Percentiles rank a stretch among this genome's conserved stretches.
These are phyloP conservation scores for Micrasema longulum DNA, from an alignment of 1,140 invertebrate species.

Conservation along the genomic window DNA sequence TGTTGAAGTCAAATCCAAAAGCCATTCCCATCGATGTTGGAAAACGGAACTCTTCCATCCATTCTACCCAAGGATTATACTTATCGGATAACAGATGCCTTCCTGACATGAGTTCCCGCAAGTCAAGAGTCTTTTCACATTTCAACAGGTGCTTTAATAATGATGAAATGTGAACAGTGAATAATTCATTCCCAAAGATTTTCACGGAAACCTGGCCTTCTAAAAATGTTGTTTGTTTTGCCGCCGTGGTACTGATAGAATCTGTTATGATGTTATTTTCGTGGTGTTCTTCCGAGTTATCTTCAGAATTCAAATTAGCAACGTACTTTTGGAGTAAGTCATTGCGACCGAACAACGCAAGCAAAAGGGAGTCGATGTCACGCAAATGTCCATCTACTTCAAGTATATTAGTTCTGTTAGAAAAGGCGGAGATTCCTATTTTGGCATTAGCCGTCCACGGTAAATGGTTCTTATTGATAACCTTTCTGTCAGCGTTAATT, in stretches of 20 bases:
- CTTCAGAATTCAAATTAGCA: neutral
- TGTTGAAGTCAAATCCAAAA: neutral
- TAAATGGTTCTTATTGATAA: constrained; percentile 11
- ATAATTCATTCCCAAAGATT: constrained; percentile 7
- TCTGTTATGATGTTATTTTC: constrained; percentile 10
- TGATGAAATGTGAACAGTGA: neutral
- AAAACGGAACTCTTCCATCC: neutral
- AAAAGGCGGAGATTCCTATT: neutral
- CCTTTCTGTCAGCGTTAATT: neutral
- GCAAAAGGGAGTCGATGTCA: neutral
- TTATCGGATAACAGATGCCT: no score
- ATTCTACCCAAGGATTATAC: neutral
- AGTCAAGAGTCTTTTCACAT: neutral
- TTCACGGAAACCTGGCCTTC: neutral
- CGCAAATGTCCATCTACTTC: neutral
- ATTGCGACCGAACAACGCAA: neutral
- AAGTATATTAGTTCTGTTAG: constrained; percentile 10
- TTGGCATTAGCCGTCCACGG: neutral
- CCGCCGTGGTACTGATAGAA: no score
- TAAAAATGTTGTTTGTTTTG: neutral
- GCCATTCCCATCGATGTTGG: constrained; percentile 5
- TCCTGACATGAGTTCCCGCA: neutral
- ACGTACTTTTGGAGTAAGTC: neutral
- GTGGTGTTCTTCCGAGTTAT: neutral
- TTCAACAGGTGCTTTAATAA: neutral